Evolutionary conservation across 1,140 invertebrate species (phyloP).

Genomic region (Drosophila carrolli): DNA sequence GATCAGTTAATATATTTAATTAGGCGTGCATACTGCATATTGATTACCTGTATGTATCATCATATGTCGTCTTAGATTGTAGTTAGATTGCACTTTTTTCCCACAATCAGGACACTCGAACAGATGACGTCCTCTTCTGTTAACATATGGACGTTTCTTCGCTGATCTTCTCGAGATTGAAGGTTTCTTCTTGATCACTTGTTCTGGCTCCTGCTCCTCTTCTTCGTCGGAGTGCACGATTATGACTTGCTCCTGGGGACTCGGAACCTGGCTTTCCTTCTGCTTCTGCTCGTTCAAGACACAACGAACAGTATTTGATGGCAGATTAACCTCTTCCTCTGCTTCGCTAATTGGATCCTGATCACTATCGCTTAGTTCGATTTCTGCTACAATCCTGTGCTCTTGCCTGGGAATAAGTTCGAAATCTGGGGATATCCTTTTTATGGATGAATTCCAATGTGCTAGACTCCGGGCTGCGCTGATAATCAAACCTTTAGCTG

Average conservation of each 20-base stretch:
- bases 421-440: constrained; percentile 56
- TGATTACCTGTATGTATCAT: constrained; percentile 81
- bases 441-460: constrained; percentile 17
- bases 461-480: constrained; percentile 53
- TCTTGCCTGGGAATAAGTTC: constrained; percentile 44
- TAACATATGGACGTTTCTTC: constrained; percentile 47
- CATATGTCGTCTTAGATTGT: constrained; percentile 80
- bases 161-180: constrained; percentile 23
- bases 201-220: constrained; percentile 12
- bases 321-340: constrained; percentile 38
- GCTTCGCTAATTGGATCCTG: constrained; percentile 23
- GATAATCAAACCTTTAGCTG: constrained; percentile 37
- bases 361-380: constrained; percentile 72
- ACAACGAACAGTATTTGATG: constrained; percentile 47
- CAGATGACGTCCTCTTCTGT: constrained; percentile 60
- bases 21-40: too few relatives aligned
- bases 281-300: constrained; percentile 34
- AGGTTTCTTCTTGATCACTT: constrained; percentile 26
- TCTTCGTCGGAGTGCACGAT: constrained; percentile 21
- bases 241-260: constrained; percentile 11
- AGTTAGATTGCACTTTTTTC: constrained; percentile 82
- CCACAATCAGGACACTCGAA: constrained; percentile 77
- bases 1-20: background rate
- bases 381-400: constrained; percentile 66
- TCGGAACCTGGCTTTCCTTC: background rate